A percentile compares a stretch with the other conserved stretches of the same genome.
Evolutionary conservation across 2,888 invertebrate species (phyloP).

Genomic region (Melanargia galathea): DNA sequence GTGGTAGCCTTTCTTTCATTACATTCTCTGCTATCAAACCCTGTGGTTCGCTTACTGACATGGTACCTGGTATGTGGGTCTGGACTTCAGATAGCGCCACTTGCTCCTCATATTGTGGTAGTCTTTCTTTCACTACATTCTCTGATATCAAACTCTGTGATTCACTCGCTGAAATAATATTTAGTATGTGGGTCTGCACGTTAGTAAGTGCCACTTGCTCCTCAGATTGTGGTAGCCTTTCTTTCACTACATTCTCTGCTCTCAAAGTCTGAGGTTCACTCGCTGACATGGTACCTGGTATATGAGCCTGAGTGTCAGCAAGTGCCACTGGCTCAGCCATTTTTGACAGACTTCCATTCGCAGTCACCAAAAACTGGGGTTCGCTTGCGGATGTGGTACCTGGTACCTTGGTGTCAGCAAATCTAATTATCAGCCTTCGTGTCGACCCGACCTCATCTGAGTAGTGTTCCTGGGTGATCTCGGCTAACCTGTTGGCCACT

Average conservation of each 20-base stretch:
- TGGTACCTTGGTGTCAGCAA: neutral
- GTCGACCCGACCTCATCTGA: neutral
- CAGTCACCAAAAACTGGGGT: neutral
- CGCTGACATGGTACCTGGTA: neutral
- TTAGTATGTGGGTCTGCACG: neutral
- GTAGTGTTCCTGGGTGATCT: neutral
- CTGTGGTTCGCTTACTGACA: neutral
- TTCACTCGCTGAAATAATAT: neutral
- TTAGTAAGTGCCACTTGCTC: neutral
- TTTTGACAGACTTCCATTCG: neutral
- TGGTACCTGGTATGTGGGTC: neutral
- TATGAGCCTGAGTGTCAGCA: too few species aligned
- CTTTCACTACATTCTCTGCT: neutral
- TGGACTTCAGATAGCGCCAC: neutral
- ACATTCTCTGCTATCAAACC: neutral
- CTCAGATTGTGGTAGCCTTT: neutral
- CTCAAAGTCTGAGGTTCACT: neutral
- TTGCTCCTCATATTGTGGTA: neutral
- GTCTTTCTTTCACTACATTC: neutral
- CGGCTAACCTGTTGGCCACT: neutral
- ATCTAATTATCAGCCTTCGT: neutral
- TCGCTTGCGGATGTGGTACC: neutral
- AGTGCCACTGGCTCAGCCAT: neutral
- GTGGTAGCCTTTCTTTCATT: neutral
- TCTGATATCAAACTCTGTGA: neutral